Base-by-base conservation (phyloP, 2,113 vertebrate species). In the Notiomystis cincta region DNA sequence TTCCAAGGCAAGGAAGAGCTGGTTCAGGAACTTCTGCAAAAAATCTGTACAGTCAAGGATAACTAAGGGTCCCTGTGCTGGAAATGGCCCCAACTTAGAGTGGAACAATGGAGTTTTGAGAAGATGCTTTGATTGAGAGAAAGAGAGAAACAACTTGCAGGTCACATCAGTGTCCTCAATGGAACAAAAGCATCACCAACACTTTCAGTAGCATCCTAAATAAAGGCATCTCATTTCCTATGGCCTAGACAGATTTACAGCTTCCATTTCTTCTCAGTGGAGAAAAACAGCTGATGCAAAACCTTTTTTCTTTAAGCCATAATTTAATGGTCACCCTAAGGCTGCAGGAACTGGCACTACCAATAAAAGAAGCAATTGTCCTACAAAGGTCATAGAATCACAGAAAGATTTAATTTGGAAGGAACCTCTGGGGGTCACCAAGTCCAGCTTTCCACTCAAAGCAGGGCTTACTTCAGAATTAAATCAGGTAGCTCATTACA, bases 201-300 rank as follows among this genome's bases (percentile, higher is more conserved):
- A 80, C n/a, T 53, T 78, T 80, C 92, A 82, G 80, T 5, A 92
- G 66, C 90, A 96, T 88, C 90, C 94, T 94, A 93, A 96, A 96
- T 93, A 97, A 96, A 94, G 79, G 42, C 75, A 90, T 86, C 92
- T 93, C 66, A 90, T 93, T 93, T 96, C 92, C 94, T 85, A 22
- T 30, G 40, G 45, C 75, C 66, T 76, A 61, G 88, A 76, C 82
- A 94, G 96, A 95, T 97, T 97, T 96, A 97, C 79, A 94, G 85
- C 96, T 88, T 88, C 90, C 75, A 96, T 92, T 97, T 93, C 88
- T 92, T 88, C 76, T 88, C 85, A 57, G 79, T 53, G 54, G 35
- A 95, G 79, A 95, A 88, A 93, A 96, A 80, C 3, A 95, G 94
- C 92, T 96, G 92, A 96, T 73, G 92, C 79, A 96, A 94, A 95